phyloP scores from a whole-genome alignment of 2,888 invertebrate genomes.

The Drosophila nr. fundita region DNA sequence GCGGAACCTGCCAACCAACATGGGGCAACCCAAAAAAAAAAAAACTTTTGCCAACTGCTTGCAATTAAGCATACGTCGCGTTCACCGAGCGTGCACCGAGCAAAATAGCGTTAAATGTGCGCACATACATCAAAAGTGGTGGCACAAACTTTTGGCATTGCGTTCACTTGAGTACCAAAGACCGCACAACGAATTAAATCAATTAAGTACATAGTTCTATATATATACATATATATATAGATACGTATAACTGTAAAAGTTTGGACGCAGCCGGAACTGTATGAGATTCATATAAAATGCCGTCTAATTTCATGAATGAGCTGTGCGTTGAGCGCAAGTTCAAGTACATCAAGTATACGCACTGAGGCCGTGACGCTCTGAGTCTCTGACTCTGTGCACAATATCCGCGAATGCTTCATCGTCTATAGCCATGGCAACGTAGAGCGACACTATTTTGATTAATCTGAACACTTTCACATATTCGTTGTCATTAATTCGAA shows the following conservation, averaged over 20 bases:
- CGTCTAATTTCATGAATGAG: conserved; percentile 51
- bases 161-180: conserved; percentile 16
- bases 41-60: conserved; percentile 52
- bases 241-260: neutral
- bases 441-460: conserved; percentile 1
- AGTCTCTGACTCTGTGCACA: neutral
- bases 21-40: conserved; percentile 1
- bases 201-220: conserved; percentile 50
- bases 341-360: conserved; percentile 62
- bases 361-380: conserved; percentile 33
- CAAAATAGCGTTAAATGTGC: conserved; percentile 59
- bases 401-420: conserved; percentile 38
- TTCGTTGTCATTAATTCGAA: conserved; percentile 34
- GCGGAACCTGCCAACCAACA: conserved; percentile 14
- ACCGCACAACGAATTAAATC: conserved; percentile 51
- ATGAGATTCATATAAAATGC: conserved; percentile 25
- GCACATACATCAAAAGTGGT: conserved; percentile 66
- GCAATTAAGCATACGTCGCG: conserved; percentile 63
- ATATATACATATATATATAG: neutral
- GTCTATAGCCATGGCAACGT: conserved; percentile 12
- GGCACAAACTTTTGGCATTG: conserved; percentile 42
- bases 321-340: conserved; percentile 45
- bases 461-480: conserved; percentile 36
- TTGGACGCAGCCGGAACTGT: conserved; percentile 39
- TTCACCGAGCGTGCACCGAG: conserved; percentile 12